Conservation (phyloP, 2,797 vertebrate genomes). For the Muraenolepis orangiensis region DNA sequence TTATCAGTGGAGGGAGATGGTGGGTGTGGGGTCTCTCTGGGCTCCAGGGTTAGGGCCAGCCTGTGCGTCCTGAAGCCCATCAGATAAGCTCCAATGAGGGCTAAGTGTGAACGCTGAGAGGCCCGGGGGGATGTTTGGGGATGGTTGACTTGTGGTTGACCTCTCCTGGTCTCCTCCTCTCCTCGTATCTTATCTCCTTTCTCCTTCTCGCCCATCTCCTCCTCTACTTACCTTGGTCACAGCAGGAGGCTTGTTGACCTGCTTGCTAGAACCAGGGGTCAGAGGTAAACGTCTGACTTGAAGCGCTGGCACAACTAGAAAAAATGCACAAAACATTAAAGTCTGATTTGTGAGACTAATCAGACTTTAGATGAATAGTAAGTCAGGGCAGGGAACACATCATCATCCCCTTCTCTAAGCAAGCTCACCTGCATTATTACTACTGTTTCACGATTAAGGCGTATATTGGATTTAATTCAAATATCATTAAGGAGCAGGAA, state of each 20-base stretch:
- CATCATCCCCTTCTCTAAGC: no score
- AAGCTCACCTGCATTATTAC: no score
- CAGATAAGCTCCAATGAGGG: constrained; percentile 1
- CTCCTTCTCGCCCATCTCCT: not conserved
- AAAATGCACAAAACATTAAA: no score
- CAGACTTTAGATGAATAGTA: no score
- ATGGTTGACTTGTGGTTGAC: not conserved
- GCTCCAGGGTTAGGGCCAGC: not conserved
- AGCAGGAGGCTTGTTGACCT: not conserved
- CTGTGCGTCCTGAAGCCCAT: not conserved
- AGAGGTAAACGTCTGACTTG: not conserved
- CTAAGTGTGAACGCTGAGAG: not conserved
- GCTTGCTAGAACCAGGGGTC: not conserved
- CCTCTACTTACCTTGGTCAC: not conserved
- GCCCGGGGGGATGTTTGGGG: constrained; percentile 1
- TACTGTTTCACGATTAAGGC: no score
- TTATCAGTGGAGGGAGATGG: not conserved
- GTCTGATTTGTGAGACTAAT: no score
- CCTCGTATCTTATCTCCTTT: not conserved
- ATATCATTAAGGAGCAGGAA: not conserved
- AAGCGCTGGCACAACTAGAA: no score
- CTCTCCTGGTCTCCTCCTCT: not conserved
- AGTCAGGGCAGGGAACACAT: no score
- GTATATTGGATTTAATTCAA: not conserved
- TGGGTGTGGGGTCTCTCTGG: not conserved